A percentile compares a stretch with the other conserved stretches of the same genome.
Conservation (phyloP, 2,797 vertebrate genomes). For the Decapterus maruadsi region DNA sequence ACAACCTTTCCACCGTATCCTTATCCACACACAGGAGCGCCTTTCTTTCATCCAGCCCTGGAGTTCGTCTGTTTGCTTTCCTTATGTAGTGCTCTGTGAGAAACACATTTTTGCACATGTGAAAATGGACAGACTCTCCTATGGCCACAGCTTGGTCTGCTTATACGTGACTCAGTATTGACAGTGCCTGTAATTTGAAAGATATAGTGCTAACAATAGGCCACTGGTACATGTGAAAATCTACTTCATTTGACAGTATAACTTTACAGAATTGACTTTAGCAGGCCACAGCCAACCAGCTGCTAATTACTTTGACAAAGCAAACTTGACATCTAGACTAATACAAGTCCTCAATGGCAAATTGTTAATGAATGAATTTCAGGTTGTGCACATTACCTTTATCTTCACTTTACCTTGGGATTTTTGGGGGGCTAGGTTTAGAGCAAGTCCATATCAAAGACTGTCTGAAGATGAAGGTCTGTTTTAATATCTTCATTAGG, state of each 20-base stretch:
- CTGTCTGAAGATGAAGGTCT: background rate
- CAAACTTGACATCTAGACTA: background rate
- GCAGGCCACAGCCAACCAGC: background rate
- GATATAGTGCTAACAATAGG: background rate
- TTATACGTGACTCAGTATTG: background rate
- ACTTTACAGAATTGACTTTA: background rate
- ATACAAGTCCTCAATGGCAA: background rate
- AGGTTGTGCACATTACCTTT: too few species aligned
- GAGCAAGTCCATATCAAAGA: background rate
- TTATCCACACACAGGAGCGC: conserved; percentile 49
- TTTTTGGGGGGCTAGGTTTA: background rate
- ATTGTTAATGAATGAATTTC: too few species aligned
- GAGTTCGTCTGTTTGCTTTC: conserved; percentile 29
- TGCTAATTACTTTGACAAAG: background rate
- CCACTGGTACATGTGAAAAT: background rate
- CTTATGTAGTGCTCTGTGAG: conserved; percentile 1
- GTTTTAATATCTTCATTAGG: background rate
- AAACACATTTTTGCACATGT: background rate
- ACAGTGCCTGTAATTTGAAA: background rate
- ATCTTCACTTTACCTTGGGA: background rate
- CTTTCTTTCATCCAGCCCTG: conserved; percentile 38
- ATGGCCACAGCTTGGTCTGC: background rate
- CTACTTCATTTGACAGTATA: too few species aligned
- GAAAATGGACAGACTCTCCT: background rate
- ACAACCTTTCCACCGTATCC: conserved; percentile 22